These are phyloP conservation scores for Caenorhabditis angaria DNA, from an alignment of 2,888 invertebrate genomes.

Conservation along the genomic window DNA sequence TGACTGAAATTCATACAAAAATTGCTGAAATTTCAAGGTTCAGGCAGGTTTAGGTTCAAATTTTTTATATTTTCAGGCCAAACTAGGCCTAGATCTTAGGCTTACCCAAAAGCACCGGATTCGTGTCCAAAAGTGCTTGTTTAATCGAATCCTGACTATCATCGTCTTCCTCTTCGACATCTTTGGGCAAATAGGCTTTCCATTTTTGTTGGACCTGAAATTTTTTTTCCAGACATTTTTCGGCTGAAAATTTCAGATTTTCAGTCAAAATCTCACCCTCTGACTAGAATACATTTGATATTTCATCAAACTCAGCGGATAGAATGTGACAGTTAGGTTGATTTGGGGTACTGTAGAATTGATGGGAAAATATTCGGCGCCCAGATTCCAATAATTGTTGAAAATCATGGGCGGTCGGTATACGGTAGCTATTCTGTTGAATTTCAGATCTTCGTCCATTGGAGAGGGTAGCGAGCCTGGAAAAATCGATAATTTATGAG, in stretches of 20 bases:
- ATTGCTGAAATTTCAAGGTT: conserved; percentile 7
- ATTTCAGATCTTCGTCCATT: conserved; percentile 54
- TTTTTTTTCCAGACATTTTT: background rate
- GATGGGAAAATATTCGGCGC: conserved; percentile 83
- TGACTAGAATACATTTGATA: conserved; percentile 99
- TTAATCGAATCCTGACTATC: conserved; percentile 79
- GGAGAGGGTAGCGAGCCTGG: conserved; percentile 50
- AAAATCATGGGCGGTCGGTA: conserved; percentile 93
- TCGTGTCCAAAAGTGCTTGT: conserved; percentile 94
- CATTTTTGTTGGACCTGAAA: conserved; percentile 62
- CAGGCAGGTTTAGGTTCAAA: too few species aligned
- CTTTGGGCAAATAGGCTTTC: conserved; percentile 68
- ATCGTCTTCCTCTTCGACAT: conserved; percentile 76
- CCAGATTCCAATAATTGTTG: conserved; percentile 99
- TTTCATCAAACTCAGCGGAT: conserved; percentile 92
- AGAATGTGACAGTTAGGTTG: conserved; percentile 75
- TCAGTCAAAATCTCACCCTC: too few species aligned
- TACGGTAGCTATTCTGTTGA: conserved; percentile 81
- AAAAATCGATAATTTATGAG: background rate
- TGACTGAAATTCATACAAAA: background rate
- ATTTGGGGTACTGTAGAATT: conserved; percentile 81
- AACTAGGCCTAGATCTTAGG: too few species aligned
- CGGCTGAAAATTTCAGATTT: background rate
- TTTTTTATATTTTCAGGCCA: too few species aligned
- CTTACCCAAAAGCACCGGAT: conserved; percentile 83